Evolutionary conservation across 2,113 vertebrate genomes (phyloP).

Genomic region (Gobio gobio): DNA sequence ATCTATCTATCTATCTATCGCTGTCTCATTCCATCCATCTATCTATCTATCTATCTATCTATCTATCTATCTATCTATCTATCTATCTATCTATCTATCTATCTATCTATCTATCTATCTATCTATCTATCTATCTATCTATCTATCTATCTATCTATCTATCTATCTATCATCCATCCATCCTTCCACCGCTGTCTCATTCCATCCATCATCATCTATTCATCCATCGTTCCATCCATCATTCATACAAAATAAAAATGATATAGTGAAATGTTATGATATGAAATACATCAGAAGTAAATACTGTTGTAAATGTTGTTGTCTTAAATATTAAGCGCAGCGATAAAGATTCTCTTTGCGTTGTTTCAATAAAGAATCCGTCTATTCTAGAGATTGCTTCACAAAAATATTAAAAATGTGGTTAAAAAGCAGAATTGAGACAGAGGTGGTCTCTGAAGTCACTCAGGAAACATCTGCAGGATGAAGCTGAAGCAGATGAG

Average conservation of each 20-base stretch:
- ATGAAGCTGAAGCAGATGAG: background rate
- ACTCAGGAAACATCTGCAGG: constrained; percentile 25
- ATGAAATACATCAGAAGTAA: background rate
- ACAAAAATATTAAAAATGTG: background rate
- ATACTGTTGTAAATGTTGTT: background rate
- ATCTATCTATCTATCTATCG: too few relatives aligned
- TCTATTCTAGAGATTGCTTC: background rate
- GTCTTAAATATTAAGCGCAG: too few relatives aligned
- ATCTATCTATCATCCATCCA: background rate
- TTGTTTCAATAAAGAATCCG: background rate
- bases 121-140: too few relatives aligned
- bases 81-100: too few relatives aligned
- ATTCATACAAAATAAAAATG: background rate
- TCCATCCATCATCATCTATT: background rate
- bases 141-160: too few relatives aligned
- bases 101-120: too few relatives aligned
- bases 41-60: too few relatives aligned
- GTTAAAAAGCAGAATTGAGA: background rate
- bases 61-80: too few relatives aligned
- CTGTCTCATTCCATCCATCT: too few relatives aligned
- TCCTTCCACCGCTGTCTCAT: too few relatives aligned
- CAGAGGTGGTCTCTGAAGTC: constrained; percentile 7
- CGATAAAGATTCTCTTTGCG: too few relatives aligned
- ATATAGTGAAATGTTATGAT: background rate
- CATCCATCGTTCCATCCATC: too few relatives aligned